These are phyloP conservation scores for Fundulus diaphanus DNA, from an alignment of 2,797 vertebrate genomes.

Conservation along the genomic window DNA sequence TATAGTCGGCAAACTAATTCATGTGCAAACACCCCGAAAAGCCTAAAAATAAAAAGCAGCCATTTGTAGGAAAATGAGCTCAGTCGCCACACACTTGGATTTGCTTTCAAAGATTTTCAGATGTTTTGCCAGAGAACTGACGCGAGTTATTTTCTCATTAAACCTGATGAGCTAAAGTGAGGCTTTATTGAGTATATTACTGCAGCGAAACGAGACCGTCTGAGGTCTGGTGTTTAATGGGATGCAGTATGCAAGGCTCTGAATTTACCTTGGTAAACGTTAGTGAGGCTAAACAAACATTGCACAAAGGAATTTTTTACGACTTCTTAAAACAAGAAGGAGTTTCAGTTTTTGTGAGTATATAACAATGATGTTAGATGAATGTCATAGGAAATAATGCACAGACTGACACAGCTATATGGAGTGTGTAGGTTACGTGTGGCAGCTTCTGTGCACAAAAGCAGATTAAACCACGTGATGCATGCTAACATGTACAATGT, in stretches of 20 bases:
- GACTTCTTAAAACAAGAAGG: neutral
- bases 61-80: neutral
- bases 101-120: constrained; percentile 12
- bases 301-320: neutral
- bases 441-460: constrained; percentile 7
- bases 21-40: neutral
- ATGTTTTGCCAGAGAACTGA: constrained; percentile 49
- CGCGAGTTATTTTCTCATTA: constrained; percentile 60
- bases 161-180: constrained; percentile 48
- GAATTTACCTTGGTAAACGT: neutral
- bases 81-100: neutral
- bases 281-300: neutral
- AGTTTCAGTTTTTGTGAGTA: neutral
- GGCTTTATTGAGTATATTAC: constrained; percentile 25
- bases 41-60: neutral
- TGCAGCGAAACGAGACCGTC: constrained; percentile 16
- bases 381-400: neutral
- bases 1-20: neutral
- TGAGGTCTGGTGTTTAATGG: constrained; percentile 12
- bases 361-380: neutral
- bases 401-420: constrained; percentile 1
- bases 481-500: neutral
- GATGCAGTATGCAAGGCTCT: neutral
- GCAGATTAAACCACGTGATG: neutral
- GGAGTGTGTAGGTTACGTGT: neutral